These are phyloP conservation scores for Tineola bisselliella DNA, from an alignment of 2,888 invertebrate genomes.

Conservation along the genomic window DNA sequence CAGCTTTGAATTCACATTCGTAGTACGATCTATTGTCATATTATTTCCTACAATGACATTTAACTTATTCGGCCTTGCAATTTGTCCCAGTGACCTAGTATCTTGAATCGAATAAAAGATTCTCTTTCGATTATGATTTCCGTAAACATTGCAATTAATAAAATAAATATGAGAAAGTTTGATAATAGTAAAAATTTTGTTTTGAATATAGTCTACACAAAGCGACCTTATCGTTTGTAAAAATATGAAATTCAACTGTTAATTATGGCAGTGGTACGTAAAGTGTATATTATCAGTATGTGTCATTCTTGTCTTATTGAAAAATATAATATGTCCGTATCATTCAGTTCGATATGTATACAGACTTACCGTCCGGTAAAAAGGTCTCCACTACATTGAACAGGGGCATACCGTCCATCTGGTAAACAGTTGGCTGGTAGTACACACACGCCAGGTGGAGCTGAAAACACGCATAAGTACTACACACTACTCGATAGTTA, in stretches of 20 bases:
- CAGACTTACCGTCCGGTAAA: constrained; percentile 65
- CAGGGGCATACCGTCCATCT: constrained; percentile 69
- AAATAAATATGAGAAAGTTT: neutral
- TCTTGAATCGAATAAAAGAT: no score
- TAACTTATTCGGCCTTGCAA: neutral
- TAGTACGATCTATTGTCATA: no score
- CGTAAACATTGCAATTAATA: neutral
- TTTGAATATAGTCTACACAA: neutral
- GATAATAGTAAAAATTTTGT: neutral
- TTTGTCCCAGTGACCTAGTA: no score
- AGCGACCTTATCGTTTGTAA: neutral
- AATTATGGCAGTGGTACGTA: neutral
- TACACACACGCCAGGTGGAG: constrained; percentile 22
- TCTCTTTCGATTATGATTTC: no score
- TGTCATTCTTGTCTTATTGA: neutral
- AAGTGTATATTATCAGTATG: neutral
- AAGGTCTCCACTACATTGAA: constrained; percentile 74
- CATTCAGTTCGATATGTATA: neutral
- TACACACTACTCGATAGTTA: neutral
- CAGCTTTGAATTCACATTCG: no score
- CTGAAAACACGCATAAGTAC: neutral
- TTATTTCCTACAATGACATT: neutral
- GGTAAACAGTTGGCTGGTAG: constrained; percentile 54
- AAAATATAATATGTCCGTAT: neutral
- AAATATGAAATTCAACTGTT: neutral